Percentiles rank a stretch among this genome's conserved stretches.
These are phyloP conservation scores for Anoncus sp. DNA, from an alignment of 2,888 invertebrate species.

Conservation along the genomic window DNA sequence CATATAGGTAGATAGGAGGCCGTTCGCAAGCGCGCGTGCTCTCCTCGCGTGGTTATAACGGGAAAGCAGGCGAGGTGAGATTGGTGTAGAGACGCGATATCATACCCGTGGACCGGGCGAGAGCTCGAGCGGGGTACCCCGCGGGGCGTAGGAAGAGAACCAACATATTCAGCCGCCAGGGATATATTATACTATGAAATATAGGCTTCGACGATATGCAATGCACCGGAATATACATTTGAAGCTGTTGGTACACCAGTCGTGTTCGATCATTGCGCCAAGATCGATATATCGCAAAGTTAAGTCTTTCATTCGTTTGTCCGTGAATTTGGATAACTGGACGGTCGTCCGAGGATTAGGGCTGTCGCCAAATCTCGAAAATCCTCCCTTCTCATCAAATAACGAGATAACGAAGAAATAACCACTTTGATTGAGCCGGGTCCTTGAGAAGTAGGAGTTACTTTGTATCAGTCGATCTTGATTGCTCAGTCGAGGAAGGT, in stretches of 20 bases:
- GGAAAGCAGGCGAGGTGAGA: slow-evolving; percentile 61
- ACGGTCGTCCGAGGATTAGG: background rate
- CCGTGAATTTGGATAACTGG: background rate
- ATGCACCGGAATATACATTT: slow-evolving; percentile 37
- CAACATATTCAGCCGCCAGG: slow-evolving; percentile 18
- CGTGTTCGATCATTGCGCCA: slow-evolving; percentile 8
- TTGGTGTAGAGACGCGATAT: slow-evolving; percentile 51
- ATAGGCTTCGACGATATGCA: slow-evolving; percentile 28
- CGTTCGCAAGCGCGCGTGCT: slow-evolving; percentile 56
- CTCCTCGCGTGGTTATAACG: slow-evolving; percentile 62
- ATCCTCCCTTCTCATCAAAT: background rate
- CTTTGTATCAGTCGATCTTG: slow-evolving; percentile 20
- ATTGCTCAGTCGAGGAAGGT: slow-evolving; percentile 6
- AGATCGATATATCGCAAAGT: background rate
- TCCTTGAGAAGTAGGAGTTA: background rate
- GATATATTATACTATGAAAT: slow-evolving; percentile 30
- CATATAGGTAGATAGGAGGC: slow-evolving; percentile 35
- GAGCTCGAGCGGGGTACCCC: slow-evolving; percentile 13
- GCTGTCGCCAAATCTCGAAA: background rate
- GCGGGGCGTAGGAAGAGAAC: slow-evolving; percentile 16
- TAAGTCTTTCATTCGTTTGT: background rate
- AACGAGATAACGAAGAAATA: background rate
- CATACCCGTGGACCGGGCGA: slow-evolving; percentile 37
- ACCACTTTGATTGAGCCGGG: background rate
- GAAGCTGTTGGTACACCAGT: slow-evolving; percentile 15